phyloP scores from a whole-genome alignment of 2,888 invertebrate genomes.

The Tipula lateralis region DNA sequence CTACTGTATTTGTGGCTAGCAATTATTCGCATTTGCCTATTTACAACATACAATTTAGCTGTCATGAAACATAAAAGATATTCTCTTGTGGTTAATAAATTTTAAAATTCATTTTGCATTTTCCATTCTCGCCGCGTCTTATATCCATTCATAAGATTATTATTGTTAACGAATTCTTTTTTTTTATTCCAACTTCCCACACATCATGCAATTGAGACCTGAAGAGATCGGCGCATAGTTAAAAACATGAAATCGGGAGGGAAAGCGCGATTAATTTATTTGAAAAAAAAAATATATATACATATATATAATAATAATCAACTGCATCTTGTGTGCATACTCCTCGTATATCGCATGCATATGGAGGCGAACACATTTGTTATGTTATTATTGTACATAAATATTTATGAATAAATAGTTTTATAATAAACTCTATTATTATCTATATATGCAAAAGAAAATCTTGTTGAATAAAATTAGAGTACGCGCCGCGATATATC shows the following conservation, averaged over 20 bases:
- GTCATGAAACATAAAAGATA: background rate
- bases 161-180: background rate
- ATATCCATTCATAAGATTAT: background rate
- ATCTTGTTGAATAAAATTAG: conserved; percentile 19
- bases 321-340: background rate
- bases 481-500: background rate
- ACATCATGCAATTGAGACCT: background rate
- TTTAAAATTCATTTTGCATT: background rate
- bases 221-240: conserved; percentile 16
- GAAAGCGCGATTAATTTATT: conserved; percentile 19
- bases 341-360: background rate
- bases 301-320: background rate
- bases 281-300: background rate
- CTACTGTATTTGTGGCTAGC: background rate
- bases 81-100: conserved; percentile 1
- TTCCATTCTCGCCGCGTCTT: background rate
- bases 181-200: background rate
- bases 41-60: background rate
- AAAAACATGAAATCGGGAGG: conserved; percentile 14
- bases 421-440: conserved; percentile 19
- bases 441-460: no score
- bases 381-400: background rate
- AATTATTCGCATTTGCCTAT: background rate
- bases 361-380: background rate
- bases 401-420: background rate